A percentile compares a stretch with the other conserved stretches of the same genome.
Conservation (phyloP, 2,113 vertebrate species). For the Campylomormyrus tamandua region DNA sequence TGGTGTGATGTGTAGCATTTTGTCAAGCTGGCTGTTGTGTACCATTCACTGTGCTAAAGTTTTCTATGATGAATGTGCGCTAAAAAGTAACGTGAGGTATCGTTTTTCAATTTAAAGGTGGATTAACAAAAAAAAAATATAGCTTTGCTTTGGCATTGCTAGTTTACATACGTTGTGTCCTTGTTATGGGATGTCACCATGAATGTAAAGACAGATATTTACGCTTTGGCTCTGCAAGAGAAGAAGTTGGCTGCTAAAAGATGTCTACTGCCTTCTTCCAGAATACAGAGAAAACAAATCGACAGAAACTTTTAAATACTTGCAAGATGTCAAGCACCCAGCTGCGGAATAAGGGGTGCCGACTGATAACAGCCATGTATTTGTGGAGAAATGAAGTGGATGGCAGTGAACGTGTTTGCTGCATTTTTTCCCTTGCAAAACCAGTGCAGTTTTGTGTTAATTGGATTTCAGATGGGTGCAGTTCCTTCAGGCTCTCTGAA, state of each 20-base stretch:
- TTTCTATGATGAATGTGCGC: neutral
- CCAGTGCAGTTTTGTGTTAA: constrained; percentile 17
- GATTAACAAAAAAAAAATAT: neutral
- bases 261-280: neutral
- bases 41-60: neutral
- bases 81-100: neutral
- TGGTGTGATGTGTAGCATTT: neutral
- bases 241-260: neutral
- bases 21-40: neutral
- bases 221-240: neutral
- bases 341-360: neutral
- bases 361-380: neutral
- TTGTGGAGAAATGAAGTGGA: neutral
- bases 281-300: neutral
- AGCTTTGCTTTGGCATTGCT: neutral
- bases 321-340: neutral
- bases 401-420: neutral
- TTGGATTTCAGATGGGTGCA: constrained; percentile 22
- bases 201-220: neutral
- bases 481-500: constrained; percentile 20
- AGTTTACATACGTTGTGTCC: neutral
- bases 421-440: neutral
- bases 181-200: neutral
- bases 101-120: neutral
- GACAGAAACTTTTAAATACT: neutral